Evolutionary conservation across 2,797 vertebrate species (phyloP).

Genomic region (Alcedo quadribrachys): DNA sequence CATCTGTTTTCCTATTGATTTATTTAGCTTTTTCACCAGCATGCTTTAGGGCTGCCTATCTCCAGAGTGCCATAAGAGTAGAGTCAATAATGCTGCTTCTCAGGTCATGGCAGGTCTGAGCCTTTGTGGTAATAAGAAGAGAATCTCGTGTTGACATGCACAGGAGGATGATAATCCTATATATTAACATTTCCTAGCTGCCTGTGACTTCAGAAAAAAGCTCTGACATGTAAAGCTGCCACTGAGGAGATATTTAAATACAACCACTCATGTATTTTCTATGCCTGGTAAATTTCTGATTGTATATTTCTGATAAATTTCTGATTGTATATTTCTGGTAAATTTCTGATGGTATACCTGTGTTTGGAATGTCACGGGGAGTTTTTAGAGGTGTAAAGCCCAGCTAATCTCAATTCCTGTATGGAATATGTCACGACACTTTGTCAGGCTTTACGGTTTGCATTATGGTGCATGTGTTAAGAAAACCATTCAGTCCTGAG

Average conservation of each 20-base stretch:
- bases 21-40: background rate
- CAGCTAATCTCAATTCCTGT: background rate
- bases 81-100: background rate
- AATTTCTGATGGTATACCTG: background rate
- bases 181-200: background rate
- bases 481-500: background rate
- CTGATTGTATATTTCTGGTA: background rate
- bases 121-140: background rate
- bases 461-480: background rate
- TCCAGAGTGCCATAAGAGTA: background rate
- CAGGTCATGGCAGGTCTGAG: background rate
- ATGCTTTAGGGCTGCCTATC: background rate
- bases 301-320: background rate
- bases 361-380: background rate
- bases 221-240: background rate
- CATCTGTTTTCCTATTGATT: background rate
- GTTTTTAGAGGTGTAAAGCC: background rate
- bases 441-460: background rate
- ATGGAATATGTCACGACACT: background rate
- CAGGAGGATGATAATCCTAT: background rate
- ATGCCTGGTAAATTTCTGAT: background rate
- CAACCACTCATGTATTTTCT: accelerated
- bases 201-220: background rate
- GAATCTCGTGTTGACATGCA: background rate
- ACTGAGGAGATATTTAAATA: background rate